phyloP scores from a whole-genome alignment of 1,140 invertebrate genomes.

The Drosophila serrata region DNA sequence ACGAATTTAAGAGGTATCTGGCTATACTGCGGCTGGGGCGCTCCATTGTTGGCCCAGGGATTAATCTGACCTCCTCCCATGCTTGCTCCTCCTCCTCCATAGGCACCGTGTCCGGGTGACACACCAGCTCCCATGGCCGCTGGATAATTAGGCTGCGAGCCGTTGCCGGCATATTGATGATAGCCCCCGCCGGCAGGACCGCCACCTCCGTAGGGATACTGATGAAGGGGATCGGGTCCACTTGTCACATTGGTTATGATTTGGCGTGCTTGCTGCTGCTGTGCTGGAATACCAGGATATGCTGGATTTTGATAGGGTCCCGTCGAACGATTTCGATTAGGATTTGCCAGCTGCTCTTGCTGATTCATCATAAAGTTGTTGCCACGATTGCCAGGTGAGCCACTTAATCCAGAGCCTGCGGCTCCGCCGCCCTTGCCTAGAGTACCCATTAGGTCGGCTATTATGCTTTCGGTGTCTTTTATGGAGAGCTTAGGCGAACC shows the following conservation, averaged over 20 bases:
- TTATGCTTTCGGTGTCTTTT: slow-evolving; percentile 87
- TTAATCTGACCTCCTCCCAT: slow-evolving; percentile 28
- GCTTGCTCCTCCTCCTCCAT: background rate
- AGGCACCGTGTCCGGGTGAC: background rate
- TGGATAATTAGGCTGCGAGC: slow-evolving; percentile 32
- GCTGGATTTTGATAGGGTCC: slow-evolving; percentile 4
- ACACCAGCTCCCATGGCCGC: background rate
- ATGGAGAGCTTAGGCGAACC: slow-evolving; percentile 85
- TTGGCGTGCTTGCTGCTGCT: slow-evolving; percentile 24
- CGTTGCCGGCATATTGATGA: slow-evolving; percentile 34
- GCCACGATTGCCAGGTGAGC: slow-evolving; percentile 53
- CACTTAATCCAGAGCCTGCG: background rate
- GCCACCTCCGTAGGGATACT: slow-evolving; percentile 1
- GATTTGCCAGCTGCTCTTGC: slow-evolving; percentile 21
- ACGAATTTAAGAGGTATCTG: slow-evolving; percentile 46
- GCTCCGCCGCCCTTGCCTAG: slow-evolving; percentile 74
- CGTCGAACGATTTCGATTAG: background rate
- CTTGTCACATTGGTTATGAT: slow-evolving; percentile 3
- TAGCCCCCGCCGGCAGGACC: slow-evolving; percentile 26
- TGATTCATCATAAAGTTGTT: slow-evolving; percentile 30
- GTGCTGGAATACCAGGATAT: slow-evolving; percentile 7
- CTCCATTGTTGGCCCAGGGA: slow-evolving; percentile 59
- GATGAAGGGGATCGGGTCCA: slow-evolving; percentile 12
- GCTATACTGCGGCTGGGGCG: slow-evolving; percentile 41
- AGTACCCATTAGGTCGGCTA: slow-evolving; percentile 88